Base-by-base conservation (phyloP, 2,113 vertebrate genomes). In the Theropithecus gelada region DNA sequence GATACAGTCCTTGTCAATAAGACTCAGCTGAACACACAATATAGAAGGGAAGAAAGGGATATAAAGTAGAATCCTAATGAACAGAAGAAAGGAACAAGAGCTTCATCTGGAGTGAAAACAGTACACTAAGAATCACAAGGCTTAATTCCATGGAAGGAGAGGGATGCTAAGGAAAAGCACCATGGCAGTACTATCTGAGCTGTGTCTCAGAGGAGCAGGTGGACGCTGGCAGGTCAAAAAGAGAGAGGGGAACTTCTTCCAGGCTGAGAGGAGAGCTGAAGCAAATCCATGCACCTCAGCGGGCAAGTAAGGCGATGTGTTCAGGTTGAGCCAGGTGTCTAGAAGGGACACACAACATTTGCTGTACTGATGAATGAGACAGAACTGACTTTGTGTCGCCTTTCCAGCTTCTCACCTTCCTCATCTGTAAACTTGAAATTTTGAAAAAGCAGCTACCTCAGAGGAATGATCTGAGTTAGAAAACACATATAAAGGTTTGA, bases 301-400 rank as follows among this genome's bases (percentile, higher is more conserved):
- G 13, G 30, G 45, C 45, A 11, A 6, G 32, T 7, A n/a, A 22
- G 20, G 35, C 3, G 13, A 17, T 4, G 5, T 6, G 45, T 25
- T 66, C 43, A 45, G 64, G 70, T 80, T 0, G 16, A 20, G 20
- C 13, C 38, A 20, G 8, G n/a, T 11, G 20, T 3, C 6, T 1
- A 3, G 2, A 23, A 68, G 38, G 40, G 16, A 27, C 3, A 2
- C 0, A 18, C 5, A 22, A 40, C 59, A 43, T 5, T n/a, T n/a
- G 30, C 38, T 61, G 22, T 38, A 22, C 18, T 17, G 25, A 55
- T 17, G 18, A 8, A 0, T 8, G 8, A 83, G 16, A 20, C 18
- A 9, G 13, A n/a, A 52, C 13, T 38, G 40, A 14, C 52, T 38
- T 40, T 27, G 8, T 25, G 59, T 95, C n/a, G 0, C 17, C 48